A percentile compares a stretch with the other conserved stretches of the same genome.
Evolutionary conservation across 64 coral and sea anemone genomes (phyloP).

Genomic region (Dendronephthya gigantea): DNA sequence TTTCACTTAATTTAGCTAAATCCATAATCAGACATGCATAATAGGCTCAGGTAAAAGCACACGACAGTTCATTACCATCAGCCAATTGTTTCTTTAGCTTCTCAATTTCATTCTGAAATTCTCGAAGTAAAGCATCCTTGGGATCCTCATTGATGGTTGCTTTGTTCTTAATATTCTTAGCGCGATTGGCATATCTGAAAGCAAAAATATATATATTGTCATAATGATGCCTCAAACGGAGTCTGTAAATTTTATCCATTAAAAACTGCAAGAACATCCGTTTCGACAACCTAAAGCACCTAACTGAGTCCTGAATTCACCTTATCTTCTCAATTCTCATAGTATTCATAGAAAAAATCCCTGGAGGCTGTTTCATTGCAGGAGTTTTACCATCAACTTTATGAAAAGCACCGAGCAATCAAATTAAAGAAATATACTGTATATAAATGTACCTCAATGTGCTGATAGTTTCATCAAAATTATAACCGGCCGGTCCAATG

Average conservation of each 20-base stretch:
- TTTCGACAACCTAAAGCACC: neutral
- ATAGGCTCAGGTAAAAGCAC: neutral
- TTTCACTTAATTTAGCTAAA: neutral
- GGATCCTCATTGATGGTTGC: constrained; percentile 98
- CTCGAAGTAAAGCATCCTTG: constrained; percentile 96
- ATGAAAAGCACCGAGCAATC: too few species aligned
- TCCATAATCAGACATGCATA: neutral
- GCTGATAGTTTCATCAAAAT: constrained; percentile 97
- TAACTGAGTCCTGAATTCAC: too few species aligned
- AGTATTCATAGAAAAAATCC: too few species aligned
- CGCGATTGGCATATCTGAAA: constrained; percentile 76
- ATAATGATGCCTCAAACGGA: neutral
- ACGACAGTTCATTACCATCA: constrained; percentile 29
- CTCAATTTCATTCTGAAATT: constrained; percentile 97
- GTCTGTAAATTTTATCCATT: too few species aligned
- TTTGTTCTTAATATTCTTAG: constrained; percentile 99
- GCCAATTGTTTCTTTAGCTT: constrained; percentile 67
- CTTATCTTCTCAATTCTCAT: too few species aligned
- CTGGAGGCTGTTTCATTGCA: too few species aligned
- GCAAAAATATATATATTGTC: neutral
- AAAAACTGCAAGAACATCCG: too few species aligned
- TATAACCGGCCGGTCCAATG: constrained; percentile 96
- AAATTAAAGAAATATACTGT: neutral
- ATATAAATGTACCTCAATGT: constrained; percentile 63
- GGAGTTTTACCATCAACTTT: too few species aligned